phyloP scores from a whole-genome alignment of 2,888 invertebrate species.

The Notodonta dromedarius region DNA sequence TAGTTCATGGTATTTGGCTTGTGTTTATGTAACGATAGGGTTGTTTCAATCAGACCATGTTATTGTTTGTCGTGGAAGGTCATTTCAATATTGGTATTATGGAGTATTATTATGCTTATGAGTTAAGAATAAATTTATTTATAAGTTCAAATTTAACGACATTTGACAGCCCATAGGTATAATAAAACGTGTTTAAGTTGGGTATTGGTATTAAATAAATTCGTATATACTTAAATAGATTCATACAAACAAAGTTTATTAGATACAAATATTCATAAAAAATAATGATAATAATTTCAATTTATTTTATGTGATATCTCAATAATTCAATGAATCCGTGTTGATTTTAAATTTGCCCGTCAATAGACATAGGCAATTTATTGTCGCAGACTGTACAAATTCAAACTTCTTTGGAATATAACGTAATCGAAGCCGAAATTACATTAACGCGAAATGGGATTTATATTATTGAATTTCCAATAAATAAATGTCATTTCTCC shows the following conservation, averaged over 20 bases:
- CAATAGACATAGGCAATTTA: slow-evolving; percentile 1
- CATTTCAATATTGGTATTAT: neutral
- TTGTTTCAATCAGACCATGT: neutral
- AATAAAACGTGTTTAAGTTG: no score
- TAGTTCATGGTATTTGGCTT: neutral
- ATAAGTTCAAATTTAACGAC: no score
- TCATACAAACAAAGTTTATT: no score
- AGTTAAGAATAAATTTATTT: no score
- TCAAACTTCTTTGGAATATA: slow-evolving; percentile 41
- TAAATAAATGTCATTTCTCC: no score
- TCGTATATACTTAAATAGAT: no score
- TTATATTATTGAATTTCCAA: slow-evolving; percentile 47
- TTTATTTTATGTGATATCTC: neutral
- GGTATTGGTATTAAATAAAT: no score
- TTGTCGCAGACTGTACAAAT: slow-evolving; percentile 26
- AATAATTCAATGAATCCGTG: neutral
- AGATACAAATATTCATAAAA: no score
- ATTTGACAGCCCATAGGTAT: no score
- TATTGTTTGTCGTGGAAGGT: neutral
- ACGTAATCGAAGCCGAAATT: slow-evolving; percentile 48
- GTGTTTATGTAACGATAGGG: neutral
- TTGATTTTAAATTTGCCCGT: neutral
- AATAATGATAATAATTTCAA: no score
- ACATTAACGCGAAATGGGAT: slow-evolving; percentile 47
- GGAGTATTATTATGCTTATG: neutral